phyloP scores from a whole-genome alignment of 2,888 invertebrate species.

The Rambutsinella grinnellia region DNA sequence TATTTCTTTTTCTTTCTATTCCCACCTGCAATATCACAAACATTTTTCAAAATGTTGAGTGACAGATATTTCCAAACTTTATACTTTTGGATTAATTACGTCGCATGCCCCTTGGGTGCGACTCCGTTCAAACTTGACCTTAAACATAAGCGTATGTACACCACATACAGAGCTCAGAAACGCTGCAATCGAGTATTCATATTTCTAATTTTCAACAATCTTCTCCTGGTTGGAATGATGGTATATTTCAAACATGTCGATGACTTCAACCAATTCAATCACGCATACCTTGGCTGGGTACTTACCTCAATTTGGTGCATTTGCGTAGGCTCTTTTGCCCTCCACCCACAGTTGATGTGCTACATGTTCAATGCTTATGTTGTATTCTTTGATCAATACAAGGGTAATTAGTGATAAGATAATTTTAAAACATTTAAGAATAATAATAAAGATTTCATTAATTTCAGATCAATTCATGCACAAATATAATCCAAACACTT shows the following conservation, averaged over 20 bases:
- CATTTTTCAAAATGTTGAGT: conserved; percentile 32
- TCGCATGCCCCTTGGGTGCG: conserved; percentile 17
- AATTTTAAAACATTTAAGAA: neutral
- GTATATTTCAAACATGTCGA: neutral
- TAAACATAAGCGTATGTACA: conserved; percentile 7
- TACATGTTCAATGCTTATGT: conserved; percentile 3
- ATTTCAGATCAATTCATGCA: conserved; percentile 26
- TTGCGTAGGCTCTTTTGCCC: neutral
- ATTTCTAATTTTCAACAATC: conserved; percentile 3
- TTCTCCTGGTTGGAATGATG: conserved; percentile 14
- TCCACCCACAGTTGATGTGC: neutral
- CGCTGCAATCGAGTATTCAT: conserved; percentile 13
- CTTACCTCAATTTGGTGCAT: conserved; percentile 22
- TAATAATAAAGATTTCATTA: neutral
- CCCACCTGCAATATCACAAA: no score
- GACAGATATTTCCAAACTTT: conserved; percentile 7
- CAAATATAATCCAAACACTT: conserved; percentile 21
- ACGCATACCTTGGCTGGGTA: conserved; percentile 25
- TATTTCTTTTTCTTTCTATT: no score
- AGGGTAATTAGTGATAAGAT: conserved; percentile 9
- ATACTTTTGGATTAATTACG: conserved; percentile 22
- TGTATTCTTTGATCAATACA: conserved; percentile 12
- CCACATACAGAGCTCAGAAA: neutral
- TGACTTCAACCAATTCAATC: conserved; percentile 20
- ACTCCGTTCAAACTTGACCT: conserved; percentile 11